A percentile compares a stretch with the other conserved stretches of the same genome.
Conservation (phyloP, 35 echinoderm and acorn worm genomes). For the Anneissia japonica region DNA sequence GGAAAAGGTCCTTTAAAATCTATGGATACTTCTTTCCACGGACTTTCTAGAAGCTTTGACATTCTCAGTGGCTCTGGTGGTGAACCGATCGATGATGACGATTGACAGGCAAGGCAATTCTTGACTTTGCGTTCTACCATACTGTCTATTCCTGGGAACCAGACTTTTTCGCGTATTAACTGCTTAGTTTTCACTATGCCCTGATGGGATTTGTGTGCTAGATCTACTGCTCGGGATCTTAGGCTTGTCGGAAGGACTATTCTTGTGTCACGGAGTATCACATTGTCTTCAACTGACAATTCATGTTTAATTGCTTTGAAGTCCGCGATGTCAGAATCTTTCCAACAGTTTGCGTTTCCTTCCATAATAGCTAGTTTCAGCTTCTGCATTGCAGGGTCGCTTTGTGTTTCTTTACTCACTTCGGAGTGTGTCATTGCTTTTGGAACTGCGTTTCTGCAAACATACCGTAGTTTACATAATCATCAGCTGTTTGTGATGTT, state of each 20-base stretch:
- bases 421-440: too few species aligned
- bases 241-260: neutral
- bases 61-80: conserved; percentile 53
- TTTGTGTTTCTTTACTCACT: too few species aligned
- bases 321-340: neutral
- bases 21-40: neutral
- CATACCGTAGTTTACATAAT: too few species aligned
- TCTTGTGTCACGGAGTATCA: neutral
- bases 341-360: neutral
- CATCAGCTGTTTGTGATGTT: too few species aligned
- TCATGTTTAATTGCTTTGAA: neutral
- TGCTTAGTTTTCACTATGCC: conserved; percentile 49
- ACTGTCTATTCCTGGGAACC: conserved; percentile 64
- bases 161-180: conserved; percentile 63
- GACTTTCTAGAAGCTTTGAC: neutral
- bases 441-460: too few species aligned
- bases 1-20: conserved; percentile 23
- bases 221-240: neutral
- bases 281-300: neutral
- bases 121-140: conserved; percentile 37
- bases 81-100: conserved; percentile 10
- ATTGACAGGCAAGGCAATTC: conserved; percentile 61
- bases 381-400: neutral
- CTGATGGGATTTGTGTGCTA: conserved; percentile 29
- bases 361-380: neutral